A percentile compares a stretch with the other conserved stretches of the same genome.
phyloP scores from a whole-genome alignment of 2,113 vertebrate species.

The Corythaixoides concolor region DNA sequence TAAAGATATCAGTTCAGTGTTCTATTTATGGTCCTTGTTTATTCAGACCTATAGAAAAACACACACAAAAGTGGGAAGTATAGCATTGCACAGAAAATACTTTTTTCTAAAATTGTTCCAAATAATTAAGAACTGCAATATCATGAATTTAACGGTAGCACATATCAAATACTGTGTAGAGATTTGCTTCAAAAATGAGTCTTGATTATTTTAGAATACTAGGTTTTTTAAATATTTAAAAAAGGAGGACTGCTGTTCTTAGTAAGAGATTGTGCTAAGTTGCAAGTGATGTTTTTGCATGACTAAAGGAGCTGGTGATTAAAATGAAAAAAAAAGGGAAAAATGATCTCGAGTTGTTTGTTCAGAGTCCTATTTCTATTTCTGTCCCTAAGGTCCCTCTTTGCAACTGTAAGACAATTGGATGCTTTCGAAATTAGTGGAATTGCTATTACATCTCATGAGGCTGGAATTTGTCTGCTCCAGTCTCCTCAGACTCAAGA shows the following conservation, averaged over 20 bases:
- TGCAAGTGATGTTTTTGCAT: neutral
- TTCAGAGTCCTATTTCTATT: neutral
- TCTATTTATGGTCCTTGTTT: neutral
- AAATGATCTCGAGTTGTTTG: neutral
- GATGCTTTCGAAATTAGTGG: slow-evolving; percentile 13
- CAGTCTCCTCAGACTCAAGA: neutral
- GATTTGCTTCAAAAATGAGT: neutral
- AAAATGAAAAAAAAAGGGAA: neutral
- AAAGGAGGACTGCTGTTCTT: neutral
- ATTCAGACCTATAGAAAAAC: neutral
- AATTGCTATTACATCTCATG: neutral
- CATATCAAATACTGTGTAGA: neutral
- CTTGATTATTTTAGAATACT: neutral
- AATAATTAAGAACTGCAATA: neutral
- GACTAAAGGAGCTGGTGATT: neutral
- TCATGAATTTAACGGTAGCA: neutral
- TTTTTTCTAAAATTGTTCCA: neutral
- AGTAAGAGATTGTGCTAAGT: neutral
- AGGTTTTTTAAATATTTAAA: neutral
- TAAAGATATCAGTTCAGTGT: neutral
- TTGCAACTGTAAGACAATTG: slow-evolving; percentile 4
- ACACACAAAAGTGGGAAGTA: neutral
- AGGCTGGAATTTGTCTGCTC: slow-evolving; percentile 5
- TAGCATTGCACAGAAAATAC: neutral
- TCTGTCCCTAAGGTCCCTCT: neutral